These are phyloP conservation scores for Crematogaster levior DNA, from an alignment of 2,888 invertebrate species.

Conservation along the genomic window DNA sequence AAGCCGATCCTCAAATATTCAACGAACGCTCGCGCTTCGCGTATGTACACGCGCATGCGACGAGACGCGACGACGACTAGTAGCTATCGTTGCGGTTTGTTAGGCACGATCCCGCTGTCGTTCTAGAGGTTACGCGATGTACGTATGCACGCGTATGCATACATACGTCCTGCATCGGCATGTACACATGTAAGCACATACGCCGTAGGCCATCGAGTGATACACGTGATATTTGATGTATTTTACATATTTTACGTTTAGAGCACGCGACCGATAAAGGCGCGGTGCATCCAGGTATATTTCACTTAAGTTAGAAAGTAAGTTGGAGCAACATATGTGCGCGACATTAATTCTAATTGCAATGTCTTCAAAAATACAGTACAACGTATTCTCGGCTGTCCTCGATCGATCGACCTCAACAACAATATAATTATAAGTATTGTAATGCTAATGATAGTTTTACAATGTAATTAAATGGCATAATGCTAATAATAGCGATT, in stretches of 20 bases:
- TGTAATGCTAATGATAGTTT: slow-evolving; percentile 14
- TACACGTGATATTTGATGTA: slow-evolving; percentile 34
- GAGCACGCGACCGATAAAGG: slow-evolving; percentile 20
- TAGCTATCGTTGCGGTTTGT: slow-evolving; percentile 82
- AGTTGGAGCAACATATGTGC: neutral
- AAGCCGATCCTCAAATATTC: slow-evolving; percentile 79
- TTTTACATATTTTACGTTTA: slow-evolving; percentile 30
- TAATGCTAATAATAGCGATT: slow-evolving; percentile 26
- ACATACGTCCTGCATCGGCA: slow-evolving; percentile 36
- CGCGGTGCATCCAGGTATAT: neutral
- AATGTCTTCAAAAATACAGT: neutral
- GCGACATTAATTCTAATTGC: neutral
- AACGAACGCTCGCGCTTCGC: slow-evolving; percentile 54
- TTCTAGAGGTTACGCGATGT: slow-evolving; percentile 74
- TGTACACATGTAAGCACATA: slow-evolving; percentile 57
- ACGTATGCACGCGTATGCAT: slow-evolving; percentile 61
- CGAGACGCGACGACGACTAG: slow-evolving; percentile 68
- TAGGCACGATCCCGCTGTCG: slow-evolving; percentile 75
- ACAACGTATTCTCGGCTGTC: neutral
- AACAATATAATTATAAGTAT: neutral
- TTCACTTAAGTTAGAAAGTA: slow-evolving; percentile 38
- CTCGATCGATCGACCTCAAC: neutral
- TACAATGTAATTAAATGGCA: slow-evolving; percentile 22
- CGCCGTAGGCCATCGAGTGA: neutral
- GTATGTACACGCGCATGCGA: slow-evolving; percentile 26